A percentile compares a stretch with the other conserved stretches of the same genome.
Conservation (phyloP, 2,797 vertebrate genomes). For the Etheostoma nigrum region DNA sequence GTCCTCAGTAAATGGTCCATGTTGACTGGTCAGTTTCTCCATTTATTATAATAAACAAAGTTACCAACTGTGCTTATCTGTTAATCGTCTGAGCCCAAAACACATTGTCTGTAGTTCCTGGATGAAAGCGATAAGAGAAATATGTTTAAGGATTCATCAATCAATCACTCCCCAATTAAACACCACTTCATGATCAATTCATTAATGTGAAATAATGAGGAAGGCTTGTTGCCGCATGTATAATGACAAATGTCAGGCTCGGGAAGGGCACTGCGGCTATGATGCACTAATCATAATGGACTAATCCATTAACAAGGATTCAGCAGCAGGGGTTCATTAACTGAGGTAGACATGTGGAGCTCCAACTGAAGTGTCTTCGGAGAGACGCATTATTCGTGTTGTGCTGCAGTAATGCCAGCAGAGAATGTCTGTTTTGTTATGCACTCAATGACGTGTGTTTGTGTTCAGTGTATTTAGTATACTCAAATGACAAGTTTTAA, state of each 20-base stretch:
- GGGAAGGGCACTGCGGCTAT: conserved; percentile 63
- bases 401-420: conserved; percentile 46
- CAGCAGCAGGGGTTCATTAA: conserved; percentile 83
- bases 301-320: conserved; percentile 83
- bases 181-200: conserved; percentile 65
- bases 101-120: conserved; percentile 13
- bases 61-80: conserved; percentile 14
- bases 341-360: conserved; percentile 75
- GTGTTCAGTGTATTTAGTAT: conserved; percentile 34
- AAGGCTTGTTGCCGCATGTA: conserved; percentile 63
- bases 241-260: conserved; percentile 77
- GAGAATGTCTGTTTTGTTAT: conserved; percentile 19
- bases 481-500: conserved; percentile 74
- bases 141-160: conserved; percentile 53
- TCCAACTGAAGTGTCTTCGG: conserved; percentile 71
- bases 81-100: conserved; percentile 15
- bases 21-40: not conserved
- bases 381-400: conserved; percentile 57
- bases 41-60: conserved; percentile 25
- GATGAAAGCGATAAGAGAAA: conserved; percentile 25
- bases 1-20: conserved; percentile 18
- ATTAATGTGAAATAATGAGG: conserved; percentile 69
- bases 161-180: conserved; percentile 72
- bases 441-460: conserved; percentile 35
- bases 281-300: conserved; percentile 79